These are phyloP conservation scores for Aptenodytes patagonicus DNA, from an alignment of 2,113 vertebrate genomes.

Conservation along the genomic window DNA sequence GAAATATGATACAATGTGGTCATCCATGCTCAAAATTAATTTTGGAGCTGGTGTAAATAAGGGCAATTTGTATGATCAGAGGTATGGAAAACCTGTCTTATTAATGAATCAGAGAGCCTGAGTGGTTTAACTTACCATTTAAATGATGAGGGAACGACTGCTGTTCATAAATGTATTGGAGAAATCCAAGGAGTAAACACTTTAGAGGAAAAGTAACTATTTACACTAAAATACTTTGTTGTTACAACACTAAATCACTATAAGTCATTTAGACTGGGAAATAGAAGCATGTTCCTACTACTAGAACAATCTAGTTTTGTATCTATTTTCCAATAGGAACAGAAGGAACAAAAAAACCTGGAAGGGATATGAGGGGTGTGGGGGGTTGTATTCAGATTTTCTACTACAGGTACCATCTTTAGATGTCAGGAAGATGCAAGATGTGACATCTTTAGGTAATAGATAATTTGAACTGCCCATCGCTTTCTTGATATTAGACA, in stretches of 20 bases:
- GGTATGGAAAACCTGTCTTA: not conserved
- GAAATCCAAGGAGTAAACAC: not conserved
- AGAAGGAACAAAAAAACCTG: not conserved
- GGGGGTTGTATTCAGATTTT: not conserved
- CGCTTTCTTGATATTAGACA: not conserved
- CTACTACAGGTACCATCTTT: not conserved
- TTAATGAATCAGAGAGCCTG: not conserved
- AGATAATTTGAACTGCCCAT: not conserved
- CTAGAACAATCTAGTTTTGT: not conserved
- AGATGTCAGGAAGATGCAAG: not conserved
- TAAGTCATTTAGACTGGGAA: not conserved
- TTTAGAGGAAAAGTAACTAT: not conserved
- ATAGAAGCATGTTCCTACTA: not conserved
- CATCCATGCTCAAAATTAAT: not conserved
- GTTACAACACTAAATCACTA: not conserved
- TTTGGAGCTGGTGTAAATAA: not conserved
- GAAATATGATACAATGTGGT: not conserved
- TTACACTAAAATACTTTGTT: not conserved
- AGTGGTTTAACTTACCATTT: not conserved
- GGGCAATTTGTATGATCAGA: not conserved
- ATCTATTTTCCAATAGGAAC: not conserved
- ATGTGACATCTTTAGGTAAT: not conserved
- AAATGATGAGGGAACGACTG: not conserved
- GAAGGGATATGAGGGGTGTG: rapidly evolving
- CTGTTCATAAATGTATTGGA: not conserved